Conservation (phyloP, 1,140 invertebrate genomes). For the Antheraea mylitta region DNA sequence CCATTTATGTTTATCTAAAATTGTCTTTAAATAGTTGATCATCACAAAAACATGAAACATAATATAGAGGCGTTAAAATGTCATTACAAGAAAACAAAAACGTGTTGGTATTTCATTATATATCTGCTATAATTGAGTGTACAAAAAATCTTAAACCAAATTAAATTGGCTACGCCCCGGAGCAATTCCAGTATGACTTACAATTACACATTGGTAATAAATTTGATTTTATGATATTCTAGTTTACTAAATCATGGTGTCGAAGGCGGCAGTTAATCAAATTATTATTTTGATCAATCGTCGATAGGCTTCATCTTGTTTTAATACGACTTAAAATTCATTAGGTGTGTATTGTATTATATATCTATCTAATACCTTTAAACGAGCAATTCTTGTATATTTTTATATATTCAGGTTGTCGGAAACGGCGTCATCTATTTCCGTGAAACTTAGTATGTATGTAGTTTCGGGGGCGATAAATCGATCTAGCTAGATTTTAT, state of each 20-base stretch:
- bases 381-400: no score
- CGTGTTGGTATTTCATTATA: background rate
- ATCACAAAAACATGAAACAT: no score
- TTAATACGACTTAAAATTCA: background rate
- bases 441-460: no score
- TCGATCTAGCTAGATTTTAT: no score
- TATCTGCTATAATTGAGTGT: background rate
- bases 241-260: background rate
- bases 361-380: no score
- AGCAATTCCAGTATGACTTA: slow-evolving; percentile 34
- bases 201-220: background rate
- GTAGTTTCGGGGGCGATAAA: no score
- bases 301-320: background rate
- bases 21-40: no score
- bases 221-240: slow-evolving; percentile 11
- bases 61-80: no score
- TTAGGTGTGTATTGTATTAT: background rate
- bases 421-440: no score
- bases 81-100: background rate
- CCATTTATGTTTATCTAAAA: no score
- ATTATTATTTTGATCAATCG: background rate
- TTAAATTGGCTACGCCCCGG: slow-evolving; percentile 36
- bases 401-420: no score
- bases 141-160: background rate
- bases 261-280: background rate